A percentile compares a stretch with the other conserved stretches of the same genome.
Evolutionary conservation across 2,888 invertebrate species (phyloP).

Genomic region (Drosophila kambysellisi): DNA sequence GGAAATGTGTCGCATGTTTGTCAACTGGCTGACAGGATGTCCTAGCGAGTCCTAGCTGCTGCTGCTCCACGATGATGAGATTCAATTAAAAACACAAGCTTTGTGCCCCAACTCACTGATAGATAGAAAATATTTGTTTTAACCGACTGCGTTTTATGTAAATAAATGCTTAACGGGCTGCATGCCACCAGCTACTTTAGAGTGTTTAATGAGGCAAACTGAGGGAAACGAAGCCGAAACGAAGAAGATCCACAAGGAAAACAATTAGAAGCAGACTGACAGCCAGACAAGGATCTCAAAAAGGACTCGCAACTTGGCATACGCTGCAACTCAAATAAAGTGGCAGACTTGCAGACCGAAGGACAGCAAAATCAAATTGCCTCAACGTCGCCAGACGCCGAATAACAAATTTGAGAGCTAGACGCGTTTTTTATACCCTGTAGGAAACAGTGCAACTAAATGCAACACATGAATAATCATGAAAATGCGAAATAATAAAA

Average conservation of each 20-base stretch:
- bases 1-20: conserved; percentile 54
- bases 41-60: conserved; percentile 6
- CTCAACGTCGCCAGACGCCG: conserved; percentile 53
- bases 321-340: conserved; percentile 48
- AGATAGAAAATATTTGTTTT: conserved; percentile 22
- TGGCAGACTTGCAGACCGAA: conserved; percentile 17
- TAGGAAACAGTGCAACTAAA: neutral
- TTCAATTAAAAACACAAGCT: conserved; percentile 39
- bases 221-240: conserved; percentile 13
- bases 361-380: conserved; percentile 49
- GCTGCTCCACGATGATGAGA: conserved; percentile 8
- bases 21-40: conserved; percentile 54
- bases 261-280: conserved; percentile 55
- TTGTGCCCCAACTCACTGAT: conserved; percentile 1
- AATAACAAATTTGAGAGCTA: conserved; percentile 49
- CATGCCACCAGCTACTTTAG: conserved; percentile 46
- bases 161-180: conserved; percentile 59
- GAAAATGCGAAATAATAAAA: neutral
- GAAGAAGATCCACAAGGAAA: conserved; percentile 41
- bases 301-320: conserved; percentile 48
- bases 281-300: conserved; percentile 41
- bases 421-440: conserved; percentile 17
- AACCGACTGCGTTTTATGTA: conserved; percentile 38
- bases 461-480: neutral
- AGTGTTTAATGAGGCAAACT: conserved; percentile 53